phyloP scores from a whole-genome alignment of 2,113 vertebrate species.

The Oryzias javanicus region DNA sequence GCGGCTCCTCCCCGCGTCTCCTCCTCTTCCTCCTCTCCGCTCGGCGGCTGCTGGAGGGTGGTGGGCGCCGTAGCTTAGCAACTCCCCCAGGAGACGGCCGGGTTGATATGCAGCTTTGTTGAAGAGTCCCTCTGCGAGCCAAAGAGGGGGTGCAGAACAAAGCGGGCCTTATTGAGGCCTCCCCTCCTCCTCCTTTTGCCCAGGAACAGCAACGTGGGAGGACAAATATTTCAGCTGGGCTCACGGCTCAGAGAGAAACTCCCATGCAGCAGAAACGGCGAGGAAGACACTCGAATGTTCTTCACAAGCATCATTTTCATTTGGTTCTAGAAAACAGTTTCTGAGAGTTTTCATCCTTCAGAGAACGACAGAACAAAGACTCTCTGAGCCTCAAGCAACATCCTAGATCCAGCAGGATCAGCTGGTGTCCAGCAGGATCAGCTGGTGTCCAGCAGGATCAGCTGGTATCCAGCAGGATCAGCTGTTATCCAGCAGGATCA shows the following conservation, averaged over 20 bases:
- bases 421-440: no score
- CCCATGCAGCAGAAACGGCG: no score
- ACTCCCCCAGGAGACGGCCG: slow-evolving; percentile 63
- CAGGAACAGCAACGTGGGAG: slow-evolving; percentile 61
- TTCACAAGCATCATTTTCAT: no score
- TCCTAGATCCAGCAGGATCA: no score
- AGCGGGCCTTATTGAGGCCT: slow-evolving; percentile 64
- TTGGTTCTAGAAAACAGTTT: no score
- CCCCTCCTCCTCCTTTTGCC: slow-evolving; percentile 54
- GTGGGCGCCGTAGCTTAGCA: slow-evolving; percentile 80
- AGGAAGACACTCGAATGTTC: no score
- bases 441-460: no score
- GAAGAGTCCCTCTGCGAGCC: slow-evolving; percentile 46
- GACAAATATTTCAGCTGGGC: slow-evolving; percentile 65
- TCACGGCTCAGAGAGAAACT: slow-evolving; percentile 27
- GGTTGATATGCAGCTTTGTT: slow-evolving; percentile 73
- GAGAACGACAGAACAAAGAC: no score
- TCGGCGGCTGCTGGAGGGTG: slow-evolving; percentile 53
- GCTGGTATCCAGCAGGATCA: no score
- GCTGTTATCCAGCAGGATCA: no score
- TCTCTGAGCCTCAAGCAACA: no score
- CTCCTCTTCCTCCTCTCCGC: slow-evolving; percentile 36
- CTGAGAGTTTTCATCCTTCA: no score
- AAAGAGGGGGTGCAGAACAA: slow-evolving; percentile 66
- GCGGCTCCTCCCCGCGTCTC: slow-evolving; percentile 12